Evolutionary conservation across 2,888 invertebrate species (phyloP).

Genomic region (Argyresthia goedartella): DNA sequence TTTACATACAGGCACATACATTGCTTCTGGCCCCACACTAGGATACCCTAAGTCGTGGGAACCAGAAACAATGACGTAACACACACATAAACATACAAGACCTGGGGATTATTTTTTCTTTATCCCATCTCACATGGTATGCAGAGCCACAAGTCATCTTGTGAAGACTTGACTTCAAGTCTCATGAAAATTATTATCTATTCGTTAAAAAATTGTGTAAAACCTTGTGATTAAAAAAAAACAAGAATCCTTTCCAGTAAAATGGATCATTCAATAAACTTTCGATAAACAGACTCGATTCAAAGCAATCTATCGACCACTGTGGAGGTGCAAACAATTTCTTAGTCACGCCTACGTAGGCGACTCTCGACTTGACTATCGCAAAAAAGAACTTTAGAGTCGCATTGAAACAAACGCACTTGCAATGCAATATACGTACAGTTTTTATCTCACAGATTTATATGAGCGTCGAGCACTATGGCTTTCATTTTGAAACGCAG

Average conservation of each 20-base stretch:
- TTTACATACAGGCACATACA: too few species aligned
- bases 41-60: too few species aligned
- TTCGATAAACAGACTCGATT: slow-evolving; percentile 26
- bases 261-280: neutral
- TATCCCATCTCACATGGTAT: too few species aligned
- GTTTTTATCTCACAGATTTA: slow-evolving; percentile 70
- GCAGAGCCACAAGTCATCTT: too few species aligned
- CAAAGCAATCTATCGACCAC: slow-evolving; percentile 61
- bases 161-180: neutral
- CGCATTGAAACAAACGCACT: slow-evolving; percentile 27
- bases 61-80: too few species aligned
- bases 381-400: slow-evolving; percentile 28
- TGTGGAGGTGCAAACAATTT: slow-evolving; percentile 64
- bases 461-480: slow-evolving; percentile 14
- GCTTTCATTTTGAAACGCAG: neutral
- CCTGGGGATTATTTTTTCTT: too few species aligned
- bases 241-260: too few species aligned
- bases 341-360: slow-evolving; percentile 66
- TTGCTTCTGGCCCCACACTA: too few species aligned
- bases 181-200: neutral
- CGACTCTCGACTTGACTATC: slow-evolving; percentile 45
- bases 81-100: too few species aligned
- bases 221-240: neutral
- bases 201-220: neutral
- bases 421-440: slow-evolving; percentile 50